Base-by-base conservation (phyloP, 2,888 invertebrate genomes). In the Acronicta psi region DNA sequence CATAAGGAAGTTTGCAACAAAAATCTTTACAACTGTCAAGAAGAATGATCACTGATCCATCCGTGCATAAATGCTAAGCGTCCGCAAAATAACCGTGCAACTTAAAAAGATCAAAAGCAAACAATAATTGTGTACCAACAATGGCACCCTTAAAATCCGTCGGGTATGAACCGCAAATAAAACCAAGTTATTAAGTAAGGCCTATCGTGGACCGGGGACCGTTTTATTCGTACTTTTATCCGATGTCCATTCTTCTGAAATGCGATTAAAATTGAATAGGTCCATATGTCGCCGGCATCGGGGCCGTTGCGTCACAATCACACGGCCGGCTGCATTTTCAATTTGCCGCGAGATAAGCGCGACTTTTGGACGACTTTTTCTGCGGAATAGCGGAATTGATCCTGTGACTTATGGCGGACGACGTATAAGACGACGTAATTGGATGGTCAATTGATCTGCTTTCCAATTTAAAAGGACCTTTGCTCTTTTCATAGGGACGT, bases 231-330 rank as follows among this genome's bases (percentile, higher is more conserved):
- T 87, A 88, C 92, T 87, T 88, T 92, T 92, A 94, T 93, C 87
- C 89, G 86, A 84, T 90, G 91, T 90, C 93, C 91, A 93, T 93
- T 93, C 92, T 93, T 92, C 92, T 91, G 90, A 91, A 92, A 94
- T 94, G 87, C 92, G 93, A 94, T 94, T 93, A 94, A 93, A 93
- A 93, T 92, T 93, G 93, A 92, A 94, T 93, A 91, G 93, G 86
- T 91, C 92, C 93, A 90, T 93, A 93, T 93, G 93, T 91, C 92
- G 89, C 81, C 80, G 83, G 86, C 91, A 90, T 82, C 80, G 85
- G 78, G 77, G 76, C 86, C 88, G 90, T 92, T 92, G 92, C 92
- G 92, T 90, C 89, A 92, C 93, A 94, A 94, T 94, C 89, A 89
- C 89, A 94, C 92, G 93, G 91, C 75, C 91, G 87, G 84, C 83